Evolutionary conservation across 2,888 invertebrate species (phyloP).

Genomic region (Apomyelois bistriatella): DNA sequence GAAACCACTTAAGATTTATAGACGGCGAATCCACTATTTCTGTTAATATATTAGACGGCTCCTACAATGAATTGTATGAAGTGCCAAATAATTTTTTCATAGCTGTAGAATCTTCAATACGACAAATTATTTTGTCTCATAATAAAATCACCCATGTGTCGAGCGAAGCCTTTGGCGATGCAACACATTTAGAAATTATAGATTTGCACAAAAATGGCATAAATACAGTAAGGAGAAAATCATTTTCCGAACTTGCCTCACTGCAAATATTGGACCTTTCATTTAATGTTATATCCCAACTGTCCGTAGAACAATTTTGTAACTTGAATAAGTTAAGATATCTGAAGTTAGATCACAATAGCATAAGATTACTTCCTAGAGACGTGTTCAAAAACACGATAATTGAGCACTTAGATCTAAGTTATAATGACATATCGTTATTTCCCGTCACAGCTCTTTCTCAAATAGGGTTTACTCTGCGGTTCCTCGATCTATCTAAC

Average conservation of each 20-base stretch:
- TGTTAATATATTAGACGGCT: conserved; percentile 85
- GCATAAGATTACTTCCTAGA: conserved; percentile 85
- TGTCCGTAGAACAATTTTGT: conserved; percentile 90
- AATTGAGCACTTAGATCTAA: conserved; percentile 89
- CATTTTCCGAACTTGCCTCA: conserved; percentile 86
- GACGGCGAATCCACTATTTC: conserved; percentile 77
- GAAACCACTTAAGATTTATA: conserved; percentile 80
- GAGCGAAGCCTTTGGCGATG: conserved; percentile 86
- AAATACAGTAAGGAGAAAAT: conserved; percentile 84
- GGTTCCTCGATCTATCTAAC: conserved; percentile 87
- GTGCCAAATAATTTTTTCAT: conserved; percentile 84
- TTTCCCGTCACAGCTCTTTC: conserved; percentile 89
- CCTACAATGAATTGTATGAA: conserved; percentile 83
- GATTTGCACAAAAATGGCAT: conserved; percentile 88
- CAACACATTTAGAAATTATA: conserved; percentile 85
- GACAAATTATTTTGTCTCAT: conserved; percentile 85
- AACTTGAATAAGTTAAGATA: conserved; percentile 87
- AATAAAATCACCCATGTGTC: conserved; percentile 86
- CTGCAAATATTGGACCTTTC: conserved; percentile 90
- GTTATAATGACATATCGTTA: conserved; percentile 87
- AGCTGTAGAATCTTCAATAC: conserved; percentile 81
- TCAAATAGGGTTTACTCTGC: conserved; percentile 88
- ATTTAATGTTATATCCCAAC: conserved; percentile 85
- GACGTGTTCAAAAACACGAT: conserved; percentile 90
- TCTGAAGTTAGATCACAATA: conserved; percentile 86